These are phyloP conservation scores for Mesocricetus auratus DNA, from an alignment of 2,113 vertebrate genomes.

Conservation along the genomic window DNA sequence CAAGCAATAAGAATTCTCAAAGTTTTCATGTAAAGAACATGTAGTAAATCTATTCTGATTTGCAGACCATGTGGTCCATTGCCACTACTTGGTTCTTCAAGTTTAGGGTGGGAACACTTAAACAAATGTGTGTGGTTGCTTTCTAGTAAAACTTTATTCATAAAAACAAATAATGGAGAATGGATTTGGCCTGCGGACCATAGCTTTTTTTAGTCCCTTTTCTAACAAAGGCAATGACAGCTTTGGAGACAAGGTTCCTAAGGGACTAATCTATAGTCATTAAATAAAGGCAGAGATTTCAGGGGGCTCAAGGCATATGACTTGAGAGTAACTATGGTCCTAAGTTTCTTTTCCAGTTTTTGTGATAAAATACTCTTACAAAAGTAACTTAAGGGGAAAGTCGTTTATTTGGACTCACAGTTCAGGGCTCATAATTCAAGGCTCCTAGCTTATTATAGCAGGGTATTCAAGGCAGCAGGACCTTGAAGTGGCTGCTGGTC, in stretches of 20 bases:
- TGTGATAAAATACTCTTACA: not conserved
- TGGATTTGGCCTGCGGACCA: not conserved
- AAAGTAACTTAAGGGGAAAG: not conserved
- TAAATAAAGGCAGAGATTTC: not conserved
- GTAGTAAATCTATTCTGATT: not conserved
- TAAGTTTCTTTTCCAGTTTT: not conserved
- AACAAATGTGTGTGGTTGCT: not conserved
- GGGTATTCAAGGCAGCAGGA: not conserved
- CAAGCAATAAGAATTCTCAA: not conserved
- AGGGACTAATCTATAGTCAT: not conserved
- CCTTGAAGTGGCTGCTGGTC: not conserved
- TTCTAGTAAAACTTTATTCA: conserved; percentile 42
- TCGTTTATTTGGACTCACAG: not conserved
- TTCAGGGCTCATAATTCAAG: not conserved
- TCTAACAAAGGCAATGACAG: conserved; percentile 21
- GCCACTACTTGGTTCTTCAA: not conserved
- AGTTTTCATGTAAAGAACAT: not conserved
- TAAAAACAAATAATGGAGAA: not conserved
- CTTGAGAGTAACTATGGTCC: not conserved
- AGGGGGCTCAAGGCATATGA: not conserved
- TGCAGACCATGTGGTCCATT: not conserved
- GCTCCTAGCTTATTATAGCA: no score
- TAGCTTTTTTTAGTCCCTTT: not conserved
- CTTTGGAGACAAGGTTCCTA: not conserved
- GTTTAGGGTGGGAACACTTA: not conserved